Conservation (phyloP, 2,797 vertebrate species). For the Astyanax mexicanus region DNA sequence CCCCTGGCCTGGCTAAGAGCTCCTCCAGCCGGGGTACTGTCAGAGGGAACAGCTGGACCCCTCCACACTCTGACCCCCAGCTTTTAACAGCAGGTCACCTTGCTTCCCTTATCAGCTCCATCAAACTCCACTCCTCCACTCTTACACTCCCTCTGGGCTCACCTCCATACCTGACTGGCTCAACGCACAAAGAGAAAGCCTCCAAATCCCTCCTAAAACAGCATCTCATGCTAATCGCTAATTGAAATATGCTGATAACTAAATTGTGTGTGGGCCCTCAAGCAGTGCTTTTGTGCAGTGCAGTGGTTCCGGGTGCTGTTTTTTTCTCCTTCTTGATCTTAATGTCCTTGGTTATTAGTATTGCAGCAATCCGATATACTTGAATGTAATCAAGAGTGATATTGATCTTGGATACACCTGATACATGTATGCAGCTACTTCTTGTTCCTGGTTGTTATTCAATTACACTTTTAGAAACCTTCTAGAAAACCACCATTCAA, state of each 20-base stretch:
- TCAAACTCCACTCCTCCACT: constrained; percentile 39
- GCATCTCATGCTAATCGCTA: constrained; percentile 27
- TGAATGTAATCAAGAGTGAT: too few relatives aligned
- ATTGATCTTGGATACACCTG: too few relatives aligned
- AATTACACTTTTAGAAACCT: too few relatives aligned
- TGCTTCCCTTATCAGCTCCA: constrained; percentile 35
- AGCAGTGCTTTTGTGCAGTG: constrained; percentile 12
- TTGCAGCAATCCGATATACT: neutral
- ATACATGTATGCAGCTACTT: too few relatives aligned
- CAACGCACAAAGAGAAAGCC: constrained; percentile 1
- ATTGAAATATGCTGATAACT: constrained; percentile 50
- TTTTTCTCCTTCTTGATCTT: neutral
- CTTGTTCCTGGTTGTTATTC: too few relatives aligned
- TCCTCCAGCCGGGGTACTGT: constrained; percentile 50
- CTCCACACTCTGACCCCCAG: constrained; percentile 44
- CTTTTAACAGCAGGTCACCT: constrained; percentile 54
- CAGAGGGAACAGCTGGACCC: constrained; percentile 57
- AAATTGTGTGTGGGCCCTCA: constrained; percentile 16
- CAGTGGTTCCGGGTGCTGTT: neutral
- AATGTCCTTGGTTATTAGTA: constrained; percentile 5
- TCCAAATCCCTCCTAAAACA: constrained; percentile 11
- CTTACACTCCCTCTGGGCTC: constrained; percentile 24
- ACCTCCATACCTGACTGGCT: constrained; percentile 33
- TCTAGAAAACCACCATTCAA: too few relatives aligned
- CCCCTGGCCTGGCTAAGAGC: constrained; percentile 54